phyloP scores from a whole-genome alignment of 1,140 invertebrate species.

The Ladona fulva region DNA sequence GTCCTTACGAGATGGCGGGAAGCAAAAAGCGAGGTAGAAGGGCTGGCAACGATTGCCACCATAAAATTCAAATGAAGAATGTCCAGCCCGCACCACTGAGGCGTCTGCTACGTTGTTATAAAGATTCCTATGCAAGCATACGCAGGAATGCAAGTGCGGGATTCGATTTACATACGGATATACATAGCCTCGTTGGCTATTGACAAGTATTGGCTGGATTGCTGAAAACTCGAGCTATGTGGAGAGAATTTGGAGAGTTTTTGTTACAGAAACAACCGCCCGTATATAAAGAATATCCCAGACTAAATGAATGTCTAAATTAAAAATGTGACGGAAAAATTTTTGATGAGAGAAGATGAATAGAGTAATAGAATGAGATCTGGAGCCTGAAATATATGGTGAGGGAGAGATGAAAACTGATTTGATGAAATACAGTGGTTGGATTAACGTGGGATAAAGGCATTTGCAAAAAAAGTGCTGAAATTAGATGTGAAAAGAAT shows the following conservation, averaged over 20 bases:
- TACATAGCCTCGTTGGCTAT: background rate
- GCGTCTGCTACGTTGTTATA: no score
- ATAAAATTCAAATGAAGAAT: background rate
- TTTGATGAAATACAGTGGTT: no score
- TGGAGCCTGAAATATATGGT: no score
- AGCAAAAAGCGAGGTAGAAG: background rate
- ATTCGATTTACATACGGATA: no score
- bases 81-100: background rate
- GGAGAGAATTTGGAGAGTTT: no score
- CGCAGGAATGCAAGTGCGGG: background rate
- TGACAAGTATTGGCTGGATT: background rate
- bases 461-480: no score
- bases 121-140: background rate
- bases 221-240: no score
- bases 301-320: background rate
- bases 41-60: background rate
- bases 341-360: no score
- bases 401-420: no score
- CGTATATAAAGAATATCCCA: background rate
- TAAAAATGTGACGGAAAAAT: background rate
- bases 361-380: no score
- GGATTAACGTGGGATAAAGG: no score
- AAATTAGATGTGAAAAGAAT: no score
- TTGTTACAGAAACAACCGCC: background rate
- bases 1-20: background rate